Conservation (phyloP, 2,888 invertebrate species). For the Cancer borealis region DNA sequence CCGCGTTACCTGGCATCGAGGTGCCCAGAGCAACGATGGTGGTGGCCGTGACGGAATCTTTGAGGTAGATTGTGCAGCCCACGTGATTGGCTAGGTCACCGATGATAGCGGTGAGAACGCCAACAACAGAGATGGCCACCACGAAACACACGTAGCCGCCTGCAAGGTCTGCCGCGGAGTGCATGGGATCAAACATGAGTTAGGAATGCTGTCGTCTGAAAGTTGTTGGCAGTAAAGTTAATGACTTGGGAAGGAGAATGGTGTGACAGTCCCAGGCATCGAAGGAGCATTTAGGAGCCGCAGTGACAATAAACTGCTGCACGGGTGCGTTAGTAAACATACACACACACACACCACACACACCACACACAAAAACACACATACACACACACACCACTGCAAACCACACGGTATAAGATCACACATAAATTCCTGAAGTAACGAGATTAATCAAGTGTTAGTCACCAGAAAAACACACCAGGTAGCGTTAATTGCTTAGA, state of each 20-base stretch:
- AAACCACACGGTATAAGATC: neutral
- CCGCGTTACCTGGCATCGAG: conserved; percentile 92
- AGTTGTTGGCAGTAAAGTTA: neutral
- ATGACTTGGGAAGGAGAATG: neutral
- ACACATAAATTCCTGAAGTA: neutral
- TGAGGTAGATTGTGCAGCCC: conserved; percentile 97
- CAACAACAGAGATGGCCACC: conserved; percentile 94
- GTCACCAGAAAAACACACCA: neutral
- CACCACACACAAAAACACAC: neutral
- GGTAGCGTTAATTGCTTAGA: neutral
- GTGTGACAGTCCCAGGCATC: neutral
- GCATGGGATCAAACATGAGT: neutral
- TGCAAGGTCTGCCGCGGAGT: conserved; percentile 86
- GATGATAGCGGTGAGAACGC: conserved; percentile 96
- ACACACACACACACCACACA: conserved; percentile 2
- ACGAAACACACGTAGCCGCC: conserved; percentile 97
- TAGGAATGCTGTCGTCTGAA: neutral
- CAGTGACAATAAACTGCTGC: neutral
- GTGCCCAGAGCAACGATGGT: conserved; percentile 99
- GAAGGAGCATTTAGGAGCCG: neutral
- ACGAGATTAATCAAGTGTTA: neutral
- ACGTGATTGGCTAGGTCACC: conserved; percentile 98
- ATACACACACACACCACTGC: conserved; percentile 5
- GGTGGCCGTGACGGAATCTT: conserved; percentile 98
- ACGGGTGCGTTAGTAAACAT: neutral